A percentile compares a stretch with the other conserved stretches of the same genome.
Evolutionary conservation across 2,888 invertebrate genomes (phyloP).

Genomic region (Conistra vaccinii): DNA sequence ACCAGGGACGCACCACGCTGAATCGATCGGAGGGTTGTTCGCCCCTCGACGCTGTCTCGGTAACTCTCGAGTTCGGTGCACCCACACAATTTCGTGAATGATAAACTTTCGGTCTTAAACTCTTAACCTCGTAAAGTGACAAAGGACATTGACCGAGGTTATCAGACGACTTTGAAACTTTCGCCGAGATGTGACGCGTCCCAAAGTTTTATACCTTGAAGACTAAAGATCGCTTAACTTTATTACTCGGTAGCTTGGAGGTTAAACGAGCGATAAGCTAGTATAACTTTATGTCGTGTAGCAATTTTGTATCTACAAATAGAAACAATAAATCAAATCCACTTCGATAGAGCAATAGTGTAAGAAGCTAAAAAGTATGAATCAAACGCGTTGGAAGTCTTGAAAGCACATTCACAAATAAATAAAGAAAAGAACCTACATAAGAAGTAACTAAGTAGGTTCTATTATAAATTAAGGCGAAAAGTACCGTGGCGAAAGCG

Average conservation of each 20-base stretch:
- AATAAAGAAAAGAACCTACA: background rate
- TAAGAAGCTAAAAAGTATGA: background rate
- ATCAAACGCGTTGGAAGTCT: background rate
- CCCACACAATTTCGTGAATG: conserved; percentile 59
- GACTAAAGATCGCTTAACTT: conserved; percentile 11
- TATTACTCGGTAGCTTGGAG: conserved; percentile 9
- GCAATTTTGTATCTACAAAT: background rate
- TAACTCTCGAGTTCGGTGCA: conserved; percentile 55
- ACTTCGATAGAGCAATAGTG: background rate
- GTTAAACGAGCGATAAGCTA: conserved; percentile 1
- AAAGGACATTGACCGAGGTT: conserved; percentile 77
- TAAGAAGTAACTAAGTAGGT: too few relatives aligned
- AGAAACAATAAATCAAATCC: background rate
- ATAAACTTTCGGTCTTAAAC: conserved; percentile 57
- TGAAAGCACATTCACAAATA: background rate
- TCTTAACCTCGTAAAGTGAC: conserved; percentile 63
- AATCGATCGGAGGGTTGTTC: conserved; percentile 77
- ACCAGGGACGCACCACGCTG: conserved; percentile 63
- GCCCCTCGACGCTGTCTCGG: conserved; percentile 47
- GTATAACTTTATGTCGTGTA: background rate
- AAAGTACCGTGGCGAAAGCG: too few relatives aligned
- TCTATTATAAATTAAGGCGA: too few relatives aligned
- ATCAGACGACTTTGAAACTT: conserved; percentile 78
- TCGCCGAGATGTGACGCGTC: conserved; percentile 23
- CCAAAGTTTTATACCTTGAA: conserved; percentile 25